These are phyloP conservation scores for Vidua macroura DNA, from an alignment of 2,113 vertebrate genomes.

Conservation along the genomic window DNA sequence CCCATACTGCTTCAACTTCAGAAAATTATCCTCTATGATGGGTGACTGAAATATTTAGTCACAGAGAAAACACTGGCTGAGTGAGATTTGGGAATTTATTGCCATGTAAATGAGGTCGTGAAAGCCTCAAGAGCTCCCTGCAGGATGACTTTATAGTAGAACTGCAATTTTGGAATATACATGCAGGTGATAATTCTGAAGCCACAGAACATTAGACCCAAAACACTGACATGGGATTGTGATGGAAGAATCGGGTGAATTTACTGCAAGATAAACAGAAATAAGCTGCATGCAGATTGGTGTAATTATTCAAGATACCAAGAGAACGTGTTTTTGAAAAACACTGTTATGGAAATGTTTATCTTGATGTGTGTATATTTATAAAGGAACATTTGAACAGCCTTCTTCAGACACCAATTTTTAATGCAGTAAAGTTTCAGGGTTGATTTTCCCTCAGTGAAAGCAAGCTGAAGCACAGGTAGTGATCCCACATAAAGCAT, in stretches of 20 bases:
- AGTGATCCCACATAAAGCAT: neutral
- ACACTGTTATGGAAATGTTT: neutral
- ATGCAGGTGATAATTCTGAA: neutral
- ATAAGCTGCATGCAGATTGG: neutral
- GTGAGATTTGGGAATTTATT: constrained; percentile 18
- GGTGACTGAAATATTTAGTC: constrained; percentile 19
- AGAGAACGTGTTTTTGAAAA: neutral
- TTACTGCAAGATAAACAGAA: neutral
- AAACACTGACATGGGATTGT: neutral
- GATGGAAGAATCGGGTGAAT: neutral
- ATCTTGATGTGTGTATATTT: neutral
- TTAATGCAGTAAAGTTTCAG: neutral
- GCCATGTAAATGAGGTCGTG: constrained; percentile 4
- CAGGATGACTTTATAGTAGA: neutral
- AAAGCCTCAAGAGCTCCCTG: constrained; percentile 16
- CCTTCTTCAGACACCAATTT: neutral
- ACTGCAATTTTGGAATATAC: constrained; percentile 10
- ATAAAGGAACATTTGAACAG: neutral
- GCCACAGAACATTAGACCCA: neutral
- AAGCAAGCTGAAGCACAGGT: neutral
- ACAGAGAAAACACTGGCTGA: neutral
- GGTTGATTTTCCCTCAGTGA: neutral
- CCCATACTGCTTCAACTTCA: neutral
- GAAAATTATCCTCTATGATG: neutral
- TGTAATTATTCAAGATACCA: neutral